These are phyloP conservation scores for Plectrocnemia conspersa DNA, from an alignment of 1,140 invertebrate species.

Conservation along the genomic window DNA sequence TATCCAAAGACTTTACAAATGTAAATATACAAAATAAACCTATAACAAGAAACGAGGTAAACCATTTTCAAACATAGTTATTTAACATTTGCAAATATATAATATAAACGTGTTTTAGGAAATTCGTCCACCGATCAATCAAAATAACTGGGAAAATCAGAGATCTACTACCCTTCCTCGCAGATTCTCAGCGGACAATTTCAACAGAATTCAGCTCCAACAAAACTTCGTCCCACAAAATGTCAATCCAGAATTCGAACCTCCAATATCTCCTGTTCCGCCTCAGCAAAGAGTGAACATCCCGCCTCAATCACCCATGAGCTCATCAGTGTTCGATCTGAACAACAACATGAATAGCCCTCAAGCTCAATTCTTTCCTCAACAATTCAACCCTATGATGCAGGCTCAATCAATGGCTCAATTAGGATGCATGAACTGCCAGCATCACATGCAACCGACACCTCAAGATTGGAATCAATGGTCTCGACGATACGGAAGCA, in stretches of 20 bases:
- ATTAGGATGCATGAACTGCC: conserved; percentile 54
- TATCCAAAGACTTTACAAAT: conserved; percentile 28
- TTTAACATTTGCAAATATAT: no score
- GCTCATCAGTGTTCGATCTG: conserved; percentile 54
- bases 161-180: conserved; percentile 9
- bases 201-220: conserved; percentile 37
- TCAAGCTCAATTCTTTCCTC: conserved; percentile 38
- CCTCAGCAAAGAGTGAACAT: conserved; percentile 18
- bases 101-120: no score
- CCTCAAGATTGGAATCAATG: conserved; percentile 41
- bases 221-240: conserved; percentile 9
- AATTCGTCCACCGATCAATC: no score
- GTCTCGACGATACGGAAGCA: conserved; percentile 58
- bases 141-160: conserved; percentile 23
- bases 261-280: conserved; percentile 19
- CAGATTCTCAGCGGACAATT: conserved; percentile 21
- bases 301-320: conserved; percentile 36
- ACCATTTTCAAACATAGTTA: no score
- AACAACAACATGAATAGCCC: conserved; percentile 38
- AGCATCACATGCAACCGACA: conserved; percentile 45
- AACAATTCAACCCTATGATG: conserved; percentile 44
- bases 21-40: conserved; percentile 24
- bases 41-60: conserved; percentile 21
- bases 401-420: conserved; percentile 70
- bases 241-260: conserved; percentile 41